Percentiles rank a stretch among this genome's conserved stretches.
phyloP scores from a whole-genome alignment of 2,888 invertebrate species.

The Synergus japonicus region DNA sequence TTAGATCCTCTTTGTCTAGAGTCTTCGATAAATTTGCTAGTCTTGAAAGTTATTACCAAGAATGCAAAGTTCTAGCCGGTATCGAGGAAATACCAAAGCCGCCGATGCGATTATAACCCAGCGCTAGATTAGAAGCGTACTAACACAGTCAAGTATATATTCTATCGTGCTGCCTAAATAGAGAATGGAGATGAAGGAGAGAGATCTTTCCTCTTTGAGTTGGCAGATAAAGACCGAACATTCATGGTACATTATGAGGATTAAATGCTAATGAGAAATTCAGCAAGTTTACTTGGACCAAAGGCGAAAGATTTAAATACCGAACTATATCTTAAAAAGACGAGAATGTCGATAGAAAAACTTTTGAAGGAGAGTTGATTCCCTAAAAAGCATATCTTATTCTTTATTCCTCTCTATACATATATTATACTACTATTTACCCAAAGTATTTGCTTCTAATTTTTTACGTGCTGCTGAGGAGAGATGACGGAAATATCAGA shows the following conservation, averaged over 20 bases:
- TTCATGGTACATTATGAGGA: neutral
- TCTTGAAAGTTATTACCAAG: constrained; percentile 1
- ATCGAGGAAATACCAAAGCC: neutral
- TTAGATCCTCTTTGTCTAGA: neutral
- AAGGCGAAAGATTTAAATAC: neutral
- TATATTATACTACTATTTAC: too few relatives aligned
- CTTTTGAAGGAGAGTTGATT: neutral
- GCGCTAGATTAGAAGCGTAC: neutral
- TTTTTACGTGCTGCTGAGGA: too few relatives aligned
- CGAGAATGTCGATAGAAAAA: neutral
- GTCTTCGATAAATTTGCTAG: neutral
- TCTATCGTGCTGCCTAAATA: neutral
- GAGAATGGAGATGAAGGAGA: neutral
- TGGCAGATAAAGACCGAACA: neutral
- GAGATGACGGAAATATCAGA: too few relatives aligned
- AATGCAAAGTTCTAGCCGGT: neutral
- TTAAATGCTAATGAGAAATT: neutral
- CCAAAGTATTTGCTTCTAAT: too few relatives aligned
- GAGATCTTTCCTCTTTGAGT: constrained; percentile 1
- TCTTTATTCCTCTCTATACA: too few relatives aligned
- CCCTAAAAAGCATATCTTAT: too few relatives aligned
- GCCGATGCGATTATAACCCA: neutral
- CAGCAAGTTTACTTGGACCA: neutral
- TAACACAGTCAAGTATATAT: neutral
- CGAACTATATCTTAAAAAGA: neutral